Percentiles rank a stretch among this genome's conserved stretches.
phyloP scores from a whole-genome alignment of 2,113 vertebrate species.

The human (Homo sapiens) region GRCh38 chr3:75993501-75994000 shows the following conservation, averaged over 20 bases:
- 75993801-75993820: background rate
- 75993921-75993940: background rate
- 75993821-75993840: background rate
- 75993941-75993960: background rate
- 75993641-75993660: background rate
- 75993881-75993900: background rate
- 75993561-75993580: background rate
- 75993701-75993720: background rate
- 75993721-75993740: background rate
- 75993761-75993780: background rate
- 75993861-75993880: background rate
- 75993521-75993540: too few species aligned
- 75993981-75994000: background rate
- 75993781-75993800: background rate
- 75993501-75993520: too few species aligned
- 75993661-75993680: background rate
- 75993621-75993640: background rate
- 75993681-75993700: background rate
- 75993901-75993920: background rate
- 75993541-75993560: background rate
- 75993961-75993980: background rate
- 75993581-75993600: background rate
- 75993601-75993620: background rate
- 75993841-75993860: background rate
- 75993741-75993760: background rate